Percentiles rank a stretch among this genome's conserved stretches.
Evolutionary conservation across 2,113 vertebrate species (phyloP).

Genomic region (Percopsis transmontana): DNA sequence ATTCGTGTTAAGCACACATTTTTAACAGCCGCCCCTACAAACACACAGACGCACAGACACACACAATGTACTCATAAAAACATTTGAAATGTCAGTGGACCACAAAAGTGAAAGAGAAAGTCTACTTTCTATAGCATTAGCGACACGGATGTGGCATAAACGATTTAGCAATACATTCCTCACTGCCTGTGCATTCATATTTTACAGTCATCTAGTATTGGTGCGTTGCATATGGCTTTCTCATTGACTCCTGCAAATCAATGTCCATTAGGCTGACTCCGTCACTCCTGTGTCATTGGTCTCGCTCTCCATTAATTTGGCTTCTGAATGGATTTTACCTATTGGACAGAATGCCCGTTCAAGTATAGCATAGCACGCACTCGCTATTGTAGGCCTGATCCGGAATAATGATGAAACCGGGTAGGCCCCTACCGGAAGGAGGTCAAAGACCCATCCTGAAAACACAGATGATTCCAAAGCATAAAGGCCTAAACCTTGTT

Average conservation of each 20-base stretch:
- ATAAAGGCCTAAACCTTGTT: too few relatives aligned
- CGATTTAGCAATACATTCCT: constrained; percentile 34
- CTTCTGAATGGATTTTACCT: constrained; percentile 28
- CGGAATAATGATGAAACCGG: neutral
- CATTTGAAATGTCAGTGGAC: constrained; percentile 24
- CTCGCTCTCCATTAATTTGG: constrained; percentile 47
- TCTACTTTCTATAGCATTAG: constrained; percentile 48
- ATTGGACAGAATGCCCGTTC: constrained; percentile 5
- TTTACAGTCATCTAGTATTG: constrained; percentile 47
- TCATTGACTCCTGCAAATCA: constrained; percentile 62
- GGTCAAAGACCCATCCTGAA: too few relatives aligned
- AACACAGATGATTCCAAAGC: too few relatives aligned
- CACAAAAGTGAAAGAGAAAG: constrained; percentile 32
- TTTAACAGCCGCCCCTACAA: neutral
- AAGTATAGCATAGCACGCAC: constrained; percentile 9
- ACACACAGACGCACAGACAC: neutral
- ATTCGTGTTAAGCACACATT: too few relatives aligned
- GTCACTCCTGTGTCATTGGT: constrained; percentile 52
- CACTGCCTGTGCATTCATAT: constrained; percentile 52
- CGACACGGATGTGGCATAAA: constrained; percentile 46
- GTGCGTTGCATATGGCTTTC: constrained; percentile 50
- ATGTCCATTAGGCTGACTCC: constrained; percentile 67
- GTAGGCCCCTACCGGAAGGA: too few relatives aligned
- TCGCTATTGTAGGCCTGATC: constrained; percentile 10
- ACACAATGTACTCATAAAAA: constrained; percentile 3